Evolutionary conservation across 2,113 vertebrate genomes (phyloP), one percentile per base, ranked within the genome.

Genomic region (Hemibagrus wyckioides): DNA sequence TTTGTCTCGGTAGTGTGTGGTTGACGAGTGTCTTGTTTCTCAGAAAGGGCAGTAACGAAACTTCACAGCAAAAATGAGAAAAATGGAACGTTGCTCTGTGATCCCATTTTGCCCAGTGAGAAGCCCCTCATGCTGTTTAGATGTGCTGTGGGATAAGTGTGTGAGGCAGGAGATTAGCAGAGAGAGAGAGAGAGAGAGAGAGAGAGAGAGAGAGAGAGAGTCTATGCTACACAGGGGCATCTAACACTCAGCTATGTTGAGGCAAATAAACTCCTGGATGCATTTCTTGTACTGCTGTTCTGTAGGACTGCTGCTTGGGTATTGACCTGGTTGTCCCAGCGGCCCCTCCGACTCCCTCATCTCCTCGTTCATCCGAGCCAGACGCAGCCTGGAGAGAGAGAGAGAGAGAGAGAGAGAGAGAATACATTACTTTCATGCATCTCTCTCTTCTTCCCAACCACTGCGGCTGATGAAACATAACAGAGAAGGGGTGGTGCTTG

Each of bases 201-300:
- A 77, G 13, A 77, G 28, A 50, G 39, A 41, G 69, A 50, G 41
- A 76, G 28, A 77, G 28, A 30, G 14, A 79, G n/a, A 30, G 44
- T 3, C 23, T 75, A 63, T 36, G n/a, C 80, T 75, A 59, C 15
- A 48, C 75, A 75, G 80, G 52, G 44, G 17, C 89, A n/a, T 88
- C 95, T 97, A 98, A 92, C 96, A 97, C 93, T 97, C 96, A 39
- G 97, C 97, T 94, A 99, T 97, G 85, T 94, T 96, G 91, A 99
- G 96, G 92, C 97, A 96, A 95, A 99, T 99, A 94, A 99, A 99
- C 92, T 99, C 98, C 95, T 99, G 98, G 92, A 99, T 98, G 94
- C 98, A 99, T 89, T 95, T 96, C 93, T 96, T 97, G 95, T 98
- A 99, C 96, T 99, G 98, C 90, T 97, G 97, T 92, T 99, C 98